These are phyloP conservation scores for Styela plicata DNA, from an alignment of 23 tunicate species.

Conservation along the genomic window DNA sequence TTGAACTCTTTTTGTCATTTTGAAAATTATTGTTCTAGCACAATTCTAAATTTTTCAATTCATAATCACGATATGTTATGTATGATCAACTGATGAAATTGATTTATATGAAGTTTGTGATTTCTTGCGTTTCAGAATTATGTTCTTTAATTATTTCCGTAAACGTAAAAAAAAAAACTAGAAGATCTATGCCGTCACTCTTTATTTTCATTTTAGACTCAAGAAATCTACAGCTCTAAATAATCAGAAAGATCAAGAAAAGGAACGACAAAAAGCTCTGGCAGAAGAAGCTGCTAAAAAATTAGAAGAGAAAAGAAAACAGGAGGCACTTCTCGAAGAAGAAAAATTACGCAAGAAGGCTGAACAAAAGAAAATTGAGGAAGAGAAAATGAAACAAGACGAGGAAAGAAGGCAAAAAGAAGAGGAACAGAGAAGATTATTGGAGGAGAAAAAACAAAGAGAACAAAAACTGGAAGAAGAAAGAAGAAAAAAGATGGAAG, in stretches of 20 bases:
- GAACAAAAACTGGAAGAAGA: constrained; percentile 16
- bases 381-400: neutral
- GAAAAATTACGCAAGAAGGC: neutral
- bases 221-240: constrained; percentile 1
- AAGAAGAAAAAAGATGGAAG: neutral
- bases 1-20: no score
- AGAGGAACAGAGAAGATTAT: neutral
- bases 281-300: constrained; percentile 3
- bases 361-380: neutral
- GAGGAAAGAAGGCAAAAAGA: constrained; percentile 1
- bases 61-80: no score
- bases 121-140: neutral
- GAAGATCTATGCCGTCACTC: no score
- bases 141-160: neutral
- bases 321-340: constrained; percentile 9
- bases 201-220: no score
- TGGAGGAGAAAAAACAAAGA: constrained; percentile 10
- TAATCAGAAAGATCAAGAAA: neutral
- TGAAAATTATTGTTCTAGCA: no score
- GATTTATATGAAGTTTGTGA: no score
- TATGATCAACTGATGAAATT: no score
- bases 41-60: no score
- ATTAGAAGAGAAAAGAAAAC: constrained; percentile 11
- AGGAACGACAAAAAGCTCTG: neutral
- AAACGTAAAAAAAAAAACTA: neutral